Conservation (phyloP, 2,113 vertebrate species). For the Caranx ignobilis region DNA sequence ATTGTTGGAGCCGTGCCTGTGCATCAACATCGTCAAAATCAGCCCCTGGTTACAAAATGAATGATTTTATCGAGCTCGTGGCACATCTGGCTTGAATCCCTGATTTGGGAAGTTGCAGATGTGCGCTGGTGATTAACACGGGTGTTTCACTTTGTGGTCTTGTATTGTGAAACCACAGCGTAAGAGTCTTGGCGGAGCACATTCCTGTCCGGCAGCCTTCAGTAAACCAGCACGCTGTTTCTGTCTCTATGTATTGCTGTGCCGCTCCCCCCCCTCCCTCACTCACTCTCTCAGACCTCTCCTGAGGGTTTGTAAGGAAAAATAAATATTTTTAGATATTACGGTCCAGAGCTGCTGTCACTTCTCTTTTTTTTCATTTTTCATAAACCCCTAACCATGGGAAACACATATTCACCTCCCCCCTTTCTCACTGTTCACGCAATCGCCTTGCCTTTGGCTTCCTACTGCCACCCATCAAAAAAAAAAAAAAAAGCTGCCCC, state of each 20-base stretch:
- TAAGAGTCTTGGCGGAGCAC: conserved; percentile 37
- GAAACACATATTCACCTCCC: conserved; percentile 80
- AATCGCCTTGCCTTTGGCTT: conserved; percentile 78
- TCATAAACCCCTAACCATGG: conserved; percentile 78
- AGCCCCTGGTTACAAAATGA: conserved; percentile 22
- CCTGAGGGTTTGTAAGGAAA: conserved; percentile 81
- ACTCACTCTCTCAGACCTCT: conserved; percentile 70
- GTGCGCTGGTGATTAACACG: conserved; percentile 8
- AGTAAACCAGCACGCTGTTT: conserved; percentile 44
- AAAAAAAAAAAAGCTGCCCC: conserved; percentile 71
- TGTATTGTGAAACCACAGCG: conserved; percentile 32
- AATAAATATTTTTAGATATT: conserved; percentile 85
- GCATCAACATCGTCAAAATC: background rate
- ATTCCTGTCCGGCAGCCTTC: conserved; percentile 51
- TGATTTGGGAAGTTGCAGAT: conserved; percentile 43
- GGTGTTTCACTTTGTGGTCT: conserved; percentile 33
- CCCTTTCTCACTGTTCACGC: conserved; percentile 77
- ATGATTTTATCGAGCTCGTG: conserved; percentile 19
- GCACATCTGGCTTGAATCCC: conserved; percentile 39
- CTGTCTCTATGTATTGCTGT: conserved; percentile 41
- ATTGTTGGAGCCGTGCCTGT: background rate
- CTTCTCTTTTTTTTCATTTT: conserved; percentile 67
- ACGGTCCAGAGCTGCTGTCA: conserved; percentile 76
- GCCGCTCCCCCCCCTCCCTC: conserved; percentile 19
- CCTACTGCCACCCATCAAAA: conserved; percentile 79